These are phyloP conservation scores for Octomys mimax DNA, from an alignment of 2,797 vertebrate species.

Conservation along the genomic window DNA sequence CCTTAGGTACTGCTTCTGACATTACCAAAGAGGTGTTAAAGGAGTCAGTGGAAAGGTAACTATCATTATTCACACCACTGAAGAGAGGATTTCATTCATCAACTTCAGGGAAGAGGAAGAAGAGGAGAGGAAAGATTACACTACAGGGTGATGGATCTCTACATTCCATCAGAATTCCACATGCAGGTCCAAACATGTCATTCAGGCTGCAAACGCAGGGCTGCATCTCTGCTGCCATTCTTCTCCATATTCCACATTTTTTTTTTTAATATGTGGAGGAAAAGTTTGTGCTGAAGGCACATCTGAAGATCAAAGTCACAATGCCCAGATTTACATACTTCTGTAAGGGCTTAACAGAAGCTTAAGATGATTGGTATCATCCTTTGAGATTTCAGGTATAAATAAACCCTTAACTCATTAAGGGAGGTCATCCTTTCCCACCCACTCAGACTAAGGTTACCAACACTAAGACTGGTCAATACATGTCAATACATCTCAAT, in stretches of 20 bases:
- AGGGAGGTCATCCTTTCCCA: too few relatives aligned
- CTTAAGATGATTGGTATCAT: too few relatives aligned
- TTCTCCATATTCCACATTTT: constrained; percentile 86
- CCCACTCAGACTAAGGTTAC: too few relatives aligned
- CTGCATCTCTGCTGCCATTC: constrained; percentile 99
- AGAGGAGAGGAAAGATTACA: constrained; percentile 57
- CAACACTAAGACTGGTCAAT: too few relatives aligned
- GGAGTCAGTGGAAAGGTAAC: constrained; percentile 71
- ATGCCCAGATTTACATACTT: too few relatives aligned
- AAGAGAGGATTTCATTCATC: constrained; percentile 77
- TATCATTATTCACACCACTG: constrained; percentile 74
- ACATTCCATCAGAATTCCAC: constrained; percentile 80
- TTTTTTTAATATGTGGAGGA: constrained; percentile 87
- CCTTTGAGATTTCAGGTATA: too few relatives aligned
- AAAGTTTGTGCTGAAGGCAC: constrained; percentile 49
- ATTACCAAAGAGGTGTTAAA: constrained; percentile 56
- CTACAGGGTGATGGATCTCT: constrained; percentile 78
- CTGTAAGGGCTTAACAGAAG: too few relatives aligned
- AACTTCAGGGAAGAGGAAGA: constrained; percentile 65
- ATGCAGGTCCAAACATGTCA: constrained; percentile 87
- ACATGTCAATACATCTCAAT: too few relatives aligned
- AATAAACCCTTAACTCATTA: too few relatives aligned
- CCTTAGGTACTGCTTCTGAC: constrained; percentile 53
- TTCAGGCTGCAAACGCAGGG: constrained; percentile 99
- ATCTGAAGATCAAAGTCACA: too few relatives aligned